Conservation (phyloP, 2,797 vertebrate species). For the Semotilus atromaculatus region DNA sequence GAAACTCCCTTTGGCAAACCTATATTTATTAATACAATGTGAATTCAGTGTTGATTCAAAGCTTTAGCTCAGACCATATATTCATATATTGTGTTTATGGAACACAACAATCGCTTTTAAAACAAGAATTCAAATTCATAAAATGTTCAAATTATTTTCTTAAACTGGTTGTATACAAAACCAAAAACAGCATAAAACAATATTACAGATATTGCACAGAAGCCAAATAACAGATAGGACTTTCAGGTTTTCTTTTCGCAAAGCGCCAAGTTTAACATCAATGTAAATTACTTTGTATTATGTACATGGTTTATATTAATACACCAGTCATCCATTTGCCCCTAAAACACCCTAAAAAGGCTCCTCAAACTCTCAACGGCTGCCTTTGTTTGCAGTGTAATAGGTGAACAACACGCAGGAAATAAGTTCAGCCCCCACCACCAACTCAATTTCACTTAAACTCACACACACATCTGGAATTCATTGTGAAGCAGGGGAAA, state of each 20-base stretch:
- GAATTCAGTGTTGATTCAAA: background rate
- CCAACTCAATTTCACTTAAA: slow-evolving; percentile 71
- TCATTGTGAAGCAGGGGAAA: slow-evolving; percentile 77
- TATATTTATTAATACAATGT: background rate
- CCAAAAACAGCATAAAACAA: background rate
- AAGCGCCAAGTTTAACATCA: background rate
- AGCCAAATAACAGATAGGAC: background rate
- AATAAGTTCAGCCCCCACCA: slow-evolving; percentile 39
- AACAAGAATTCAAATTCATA: background rate
- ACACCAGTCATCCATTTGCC: background rate
- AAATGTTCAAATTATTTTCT: background rate
- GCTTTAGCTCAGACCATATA: background rate
- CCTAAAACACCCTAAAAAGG: slow-evolving; percentile 25
- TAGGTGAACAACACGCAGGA: slow-evolving; percentile 56
- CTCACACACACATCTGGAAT: slow-evolving; percentile 86
- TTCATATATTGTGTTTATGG: background rate
- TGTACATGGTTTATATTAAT: background rate
- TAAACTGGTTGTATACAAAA: background rate
- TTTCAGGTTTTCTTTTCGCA: background rate
- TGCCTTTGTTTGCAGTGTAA: slow-evolving; percentile 40
- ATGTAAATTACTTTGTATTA: background rate
- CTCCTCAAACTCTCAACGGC: background rate
- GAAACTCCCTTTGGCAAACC: slow-evolving; percentile 1
- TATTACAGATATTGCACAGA: slow-evolving; percentile 1
- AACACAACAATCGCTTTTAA: background rate